Evolutionary conservation across 92 coral and sea anemone species (phyloP).

Genomic region (Siderastrea siderea): DNA sequence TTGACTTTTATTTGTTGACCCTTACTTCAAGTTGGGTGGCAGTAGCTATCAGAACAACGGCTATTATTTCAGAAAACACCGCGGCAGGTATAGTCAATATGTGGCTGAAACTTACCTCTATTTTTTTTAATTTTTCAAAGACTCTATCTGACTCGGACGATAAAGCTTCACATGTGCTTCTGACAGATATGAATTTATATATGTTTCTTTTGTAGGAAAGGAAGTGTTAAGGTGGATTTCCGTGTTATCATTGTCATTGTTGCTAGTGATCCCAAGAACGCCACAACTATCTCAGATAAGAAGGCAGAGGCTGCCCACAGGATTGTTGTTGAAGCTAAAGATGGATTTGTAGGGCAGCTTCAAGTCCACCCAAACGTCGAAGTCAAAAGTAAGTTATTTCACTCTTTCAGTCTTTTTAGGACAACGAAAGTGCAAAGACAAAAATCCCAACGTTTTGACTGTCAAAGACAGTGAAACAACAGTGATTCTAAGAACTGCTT

Average conservation of each 20-base stretch:
- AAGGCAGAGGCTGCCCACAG: constrained; percentile 43
- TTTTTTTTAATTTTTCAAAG: no score
- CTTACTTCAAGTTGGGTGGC: no score
- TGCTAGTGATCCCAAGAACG: constrained; percentile 29
- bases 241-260: constrained; percentile 45
- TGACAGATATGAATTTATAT: background rate
- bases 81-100: no score
- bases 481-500: no score
- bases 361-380: constrained; percentile 44
- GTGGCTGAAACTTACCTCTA: no score
- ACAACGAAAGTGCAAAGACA: no score
- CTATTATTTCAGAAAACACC: no score
- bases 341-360: constrained; percentile 64
- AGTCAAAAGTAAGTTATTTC: constrained; percentile 36
- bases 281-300: constrained; percentile 13
- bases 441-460: no score
- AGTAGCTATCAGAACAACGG: no score
- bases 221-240: constrained; percentile 76
- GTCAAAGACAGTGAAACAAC: no score
- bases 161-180: background rate
- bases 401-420: background rate
- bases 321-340: constrained; percentile 45
- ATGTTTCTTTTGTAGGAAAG: constrained; percentile 46
- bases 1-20: no score
- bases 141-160: no score